Percentiles rank a stretch among this genome's conserved stretches.
Conservation (phyloP, 2,888 invertebrate species). For the Ormyrus pomaceus region DNA sequence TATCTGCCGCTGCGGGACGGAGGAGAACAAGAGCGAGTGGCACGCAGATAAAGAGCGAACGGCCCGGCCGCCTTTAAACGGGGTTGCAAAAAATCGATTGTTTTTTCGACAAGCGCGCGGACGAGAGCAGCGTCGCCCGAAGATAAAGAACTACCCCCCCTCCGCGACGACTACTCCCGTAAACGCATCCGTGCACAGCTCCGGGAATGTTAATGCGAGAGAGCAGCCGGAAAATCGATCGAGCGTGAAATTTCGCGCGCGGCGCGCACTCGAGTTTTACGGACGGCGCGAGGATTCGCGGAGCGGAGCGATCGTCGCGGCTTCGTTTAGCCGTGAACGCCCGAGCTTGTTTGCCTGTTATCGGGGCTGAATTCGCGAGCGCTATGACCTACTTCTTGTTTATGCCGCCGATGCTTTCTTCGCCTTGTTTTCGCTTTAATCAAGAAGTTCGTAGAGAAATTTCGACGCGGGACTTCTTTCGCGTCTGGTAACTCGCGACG, state of each 20-base stretch:
- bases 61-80: background rate
- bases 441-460: too few relatives aligned
- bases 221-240: slow-evolving; percentile 7
- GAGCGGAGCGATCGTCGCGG: too few relatives aligned
- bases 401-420: too few relatives aligned
- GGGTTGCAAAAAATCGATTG: too few relatives aligned
- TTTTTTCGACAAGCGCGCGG: background rate
- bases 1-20: background rate
- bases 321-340: too few relatives aligned
- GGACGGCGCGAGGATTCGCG: background rate
- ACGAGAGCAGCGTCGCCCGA: background rate
- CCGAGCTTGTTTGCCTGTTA: too few relatives aligned
- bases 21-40: background rate
- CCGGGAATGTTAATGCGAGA: slow-evolving; percentile 19
- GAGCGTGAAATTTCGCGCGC: background rate
- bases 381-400: too few relatives aligned
- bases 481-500: too few relatives aligned
- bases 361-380: too few relatives aligned
- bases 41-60: background rate
- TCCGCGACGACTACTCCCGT: background rate
- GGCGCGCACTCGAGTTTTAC: background rate
- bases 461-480: too few relatives aligned
- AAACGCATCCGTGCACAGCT: background rate
- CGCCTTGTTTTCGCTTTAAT: too few relatives aligned
- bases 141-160: slow-evolving; percentile 36